Conservation (phyloP, 1,140 invertebrate genomes). For the Sinella curviseta region DNA sequence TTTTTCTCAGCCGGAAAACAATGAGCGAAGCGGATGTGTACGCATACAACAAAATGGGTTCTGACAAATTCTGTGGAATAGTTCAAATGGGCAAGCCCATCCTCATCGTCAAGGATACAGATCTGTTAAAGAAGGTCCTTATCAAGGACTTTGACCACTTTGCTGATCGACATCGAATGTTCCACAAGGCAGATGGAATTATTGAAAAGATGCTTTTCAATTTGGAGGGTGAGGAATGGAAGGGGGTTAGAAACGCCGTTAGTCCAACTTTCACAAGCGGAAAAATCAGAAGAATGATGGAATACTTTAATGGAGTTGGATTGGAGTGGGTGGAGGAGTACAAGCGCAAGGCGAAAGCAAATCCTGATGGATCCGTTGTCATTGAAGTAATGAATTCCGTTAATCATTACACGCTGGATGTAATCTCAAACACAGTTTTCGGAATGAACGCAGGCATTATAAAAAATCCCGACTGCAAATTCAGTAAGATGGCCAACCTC, state of each 20-base stretch:
- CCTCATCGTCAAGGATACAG: background rate
- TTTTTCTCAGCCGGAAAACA: background rate
- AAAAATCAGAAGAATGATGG: constrained; percentile 37
- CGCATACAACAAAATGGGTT: background rate
- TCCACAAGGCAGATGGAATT: background rate
- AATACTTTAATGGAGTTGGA: constrained; percentile 3
- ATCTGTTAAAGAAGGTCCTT: background rate
- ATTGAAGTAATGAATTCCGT: background rate
- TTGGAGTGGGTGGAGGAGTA: background rate
- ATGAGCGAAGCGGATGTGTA: background rate
- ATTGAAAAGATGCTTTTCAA: background rate
- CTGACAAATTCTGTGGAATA: background rate
- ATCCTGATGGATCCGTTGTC: background rate
- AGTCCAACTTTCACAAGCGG: background rate
- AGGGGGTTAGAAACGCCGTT: background rate
- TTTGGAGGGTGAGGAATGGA: constrained; percentile 2
- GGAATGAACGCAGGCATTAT: background rate
- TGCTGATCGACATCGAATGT: background rate
- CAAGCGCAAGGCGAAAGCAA: background rate
- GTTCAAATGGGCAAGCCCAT: background rate
- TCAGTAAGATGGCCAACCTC: background rate
- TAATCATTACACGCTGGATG: background rate
- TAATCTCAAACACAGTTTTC: background rate
- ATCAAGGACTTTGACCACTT: constrained; percentile 21
- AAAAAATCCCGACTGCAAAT: background rate